Conservation (phyloP, 1,140 invertebrate species). For the Neuroterus valhalla region DNA sequence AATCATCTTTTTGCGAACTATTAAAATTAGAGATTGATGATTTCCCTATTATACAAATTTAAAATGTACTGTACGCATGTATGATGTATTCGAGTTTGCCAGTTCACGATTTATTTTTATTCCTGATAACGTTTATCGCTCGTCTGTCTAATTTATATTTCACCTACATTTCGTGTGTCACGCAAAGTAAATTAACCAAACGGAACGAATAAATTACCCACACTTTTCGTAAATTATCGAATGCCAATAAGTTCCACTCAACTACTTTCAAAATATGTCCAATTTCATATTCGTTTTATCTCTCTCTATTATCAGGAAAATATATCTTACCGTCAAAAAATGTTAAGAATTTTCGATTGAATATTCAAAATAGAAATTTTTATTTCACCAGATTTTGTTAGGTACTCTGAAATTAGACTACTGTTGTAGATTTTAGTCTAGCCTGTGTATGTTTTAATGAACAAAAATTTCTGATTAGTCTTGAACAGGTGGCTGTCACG, state of each 20-base stretch:
- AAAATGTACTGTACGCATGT: too few relatives aligned
- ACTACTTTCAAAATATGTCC: not conserved
- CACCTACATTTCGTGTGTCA: not conserved
- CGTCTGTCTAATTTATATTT: not conserved
- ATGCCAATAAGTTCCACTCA: not conserved
- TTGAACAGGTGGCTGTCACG: too few relatives aligned
- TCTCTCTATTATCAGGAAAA: not conserved
- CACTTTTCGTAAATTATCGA: not conserved
- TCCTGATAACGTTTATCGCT: not conserved
- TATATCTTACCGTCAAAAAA: too few relatives aligned
- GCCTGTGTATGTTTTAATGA: too few relatives aligned
- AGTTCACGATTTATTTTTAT: slow-evolving; percentile 9
- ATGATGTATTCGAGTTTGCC: not conserved
- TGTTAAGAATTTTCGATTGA: too few relatives aligned
- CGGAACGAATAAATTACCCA: not conserved
- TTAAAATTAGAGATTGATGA: not conserved
- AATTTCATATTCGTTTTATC: not conserved
- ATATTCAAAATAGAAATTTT: too few relatives aligned
- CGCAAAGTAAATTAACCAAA: not conserved
- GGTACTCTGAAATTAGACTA: too few relatives aligned
- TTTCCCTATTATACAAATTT: too few relatives aligned
- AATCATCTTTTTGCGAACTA: not conserved
- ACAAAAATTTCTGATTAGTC: too few relatives aligned
- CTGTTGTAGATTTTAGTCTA: too few relatives aligned
- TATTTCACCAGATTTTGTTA: too few relatives aligned